Evolutionary conservation across 2,888 invertebrate genomes (phyloP), one percentile per base, ranked within the genome.

Genomic region (Schizaphis graminum): DNA sequence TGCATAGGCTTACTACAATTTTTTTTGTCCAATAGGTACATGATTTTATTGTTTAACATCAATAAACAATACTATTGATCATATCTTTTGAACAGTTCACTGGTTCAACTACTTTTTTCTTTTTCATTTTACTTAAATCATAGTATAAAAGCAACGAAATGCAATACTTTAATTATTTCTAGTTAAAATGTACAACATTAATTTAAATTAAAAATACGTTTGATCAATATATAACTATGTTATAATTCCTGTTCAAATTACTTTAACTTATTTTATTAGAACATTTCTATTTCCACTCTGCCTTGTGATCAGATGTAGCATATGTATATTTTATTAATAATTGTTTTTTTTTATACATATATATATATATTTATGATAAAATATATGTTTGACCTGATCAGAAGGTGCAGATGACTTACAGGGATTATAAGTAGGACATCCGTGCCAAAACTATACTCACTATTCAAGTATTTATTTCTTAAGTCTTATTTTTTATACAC

Each of bases 401-500:
- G 89, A 89, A 89, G 67, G 56, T 77, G n/a, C 88, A 89, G 67
- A 77, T 93, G 53, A 92, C 35, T 61, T 89, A 77, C 92, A 89
- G 88, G 88, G 77, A 77, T 93, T 89, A 93, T 89, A 89, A 89
- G 92, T 93, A 89, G 87, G 87, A 93, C 67, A 56, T 89, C 92
- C 53, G 92, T 93, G 92, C 92, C 92, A 93, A 92, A 93, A 88
- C 89, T 93, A 92, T 56, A 93, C 67, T 93, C 92, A 93, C 92
- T 93, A 93, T 93, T 89, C 88, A 93, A 93, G 89, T 93, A 93
- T 93, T 93, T 93, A 93, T 93, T 93, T 93, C 92, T 88, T 93
- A 93, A 93, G 92, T 93, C 88, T 89, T 89, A 88, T 93, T 89
- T 91, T 93, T 93, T 93, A 93, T 93, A 93, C 88, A 77, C 77